These are phyloP conservation scores for Meteorus cinctellus DNA, from an alignment of 2,888 invertebrate species.

Conservation along the genomic window DNA sequence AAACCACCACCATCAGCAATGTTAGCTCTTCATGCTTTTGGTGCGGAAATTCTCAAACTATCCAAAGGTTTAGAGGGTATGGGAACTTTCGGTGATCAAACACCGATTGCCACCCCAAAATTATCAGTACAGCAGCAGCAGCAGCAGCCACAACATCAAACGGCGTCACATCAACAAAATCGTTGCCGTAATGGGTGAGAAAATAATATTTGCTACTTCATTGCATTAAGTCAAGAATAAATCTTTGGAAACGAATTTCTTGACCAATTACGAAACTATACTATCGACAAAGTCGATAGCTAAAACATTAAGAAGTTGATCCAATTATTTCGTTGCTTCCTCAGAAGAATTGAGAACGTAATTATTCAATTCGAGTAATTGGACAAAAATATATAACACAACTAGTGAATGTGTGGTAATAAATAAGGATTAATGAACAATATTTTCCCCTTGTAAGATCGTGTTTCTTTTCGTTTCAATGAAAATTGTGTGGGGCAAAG, in stretches of 20 bases:
- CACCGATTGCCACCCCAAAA: slow-evolving; percentile 50
- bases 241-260: neutral
- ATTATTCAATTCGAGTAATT: neutral
- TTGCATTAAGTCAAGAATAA: neutral
- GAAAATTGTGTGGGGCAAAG: neutral
- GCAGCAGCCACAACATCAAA: slow-evolving; percentile 55
- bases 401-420: neutral
- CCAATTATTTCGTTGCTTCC: neutral
- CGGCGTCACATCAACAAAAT: slow-evolving; percentile 56
- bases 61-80: slow-evolving; percentile 87
- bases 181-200: slow-evolving; percentile 63
- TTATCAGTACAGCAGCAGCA: slow-evolving; percentile 52
- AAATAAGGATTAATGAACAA: neutral
- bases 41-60: slow-evolving; percentile 89
- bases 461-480: neutral
- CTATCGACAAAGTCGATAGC: neutral
- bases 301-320: neutral
- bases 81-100: slow-evolving; percentile 61
- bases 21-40: slow-evolving; percentile 90
- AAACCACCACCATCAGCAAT: slow-evolving; percentile 88
- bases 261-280: neutral
- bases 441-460: neutral
- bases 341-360: neutral
- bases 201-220: neutral
- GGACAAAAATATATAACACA: neutral